phyloP scores from a whole-genome alignment of 2,888 invertebrate genomes.

The Lucinisca nassula region DNA sequence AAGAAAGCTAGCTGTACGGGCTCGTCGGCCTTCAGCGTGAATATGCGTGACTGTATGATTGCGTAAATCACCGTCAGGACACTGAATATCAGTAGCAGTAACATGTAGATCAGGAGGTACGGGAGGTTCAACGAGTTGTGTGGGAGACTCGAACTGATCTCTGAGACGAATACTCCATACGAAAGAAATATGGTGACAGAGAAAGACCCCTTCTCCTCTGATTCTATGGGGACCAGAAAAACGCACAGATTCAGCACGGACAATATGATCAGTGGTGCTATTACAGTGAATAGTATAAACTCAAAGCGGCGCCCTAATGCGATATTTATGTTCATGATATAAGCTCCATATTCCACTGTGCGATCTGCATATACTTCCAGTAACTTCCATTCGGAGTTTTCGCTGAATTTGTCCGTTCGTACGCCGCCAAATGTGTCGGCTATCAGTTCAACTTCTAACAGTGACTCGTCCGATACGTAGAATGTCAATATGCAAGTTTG shows the following conservation, averaged over 20 bases:
- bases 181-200: conserved; percentile 67
- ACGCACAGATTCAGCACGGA: conserved; percentile 62
- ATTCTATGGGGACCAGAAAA: conserved; percentile 65
- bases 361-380: conserved; percentile 14
- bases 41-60: conserved; percentile 51
- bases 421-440: conserved; percentile 27
- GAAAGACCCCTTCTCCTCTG: conserved; percentile 68
- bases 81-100: conserved; percentile 60
- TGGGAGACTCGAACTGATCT: conserved; percentile 59
- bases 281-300: conserved; percentile 59
- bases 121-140: conserved; percentile 60
- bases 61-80: conserved; percentile 65
- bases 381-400: conserved; percentile 65
- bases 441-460: conserved; percentile 28
- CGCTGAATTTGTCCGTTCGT: conserved; percentile 45
- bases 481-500: conserved; percentile 58
- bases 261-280: conserved; percentile 59
- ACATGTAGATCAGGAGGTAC: conserved; percentile 60
- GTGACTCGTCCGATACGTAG: conserved; percentile 62
- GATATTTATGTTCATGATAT: conserved; percentile 49
- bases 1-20: neutral
- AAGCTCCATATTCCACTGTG: conserved; percentile 31
- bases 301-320: conserved; percentile 50
- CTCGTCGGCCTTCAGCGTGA: neutral
- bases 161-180: conserved; percentile 65